Evolutionary conservation across 2,113 vertebrate genomes (phyloP), one percentile per base, ranked within the genome.

Genomic region (Pithys albifrons): DNA sequence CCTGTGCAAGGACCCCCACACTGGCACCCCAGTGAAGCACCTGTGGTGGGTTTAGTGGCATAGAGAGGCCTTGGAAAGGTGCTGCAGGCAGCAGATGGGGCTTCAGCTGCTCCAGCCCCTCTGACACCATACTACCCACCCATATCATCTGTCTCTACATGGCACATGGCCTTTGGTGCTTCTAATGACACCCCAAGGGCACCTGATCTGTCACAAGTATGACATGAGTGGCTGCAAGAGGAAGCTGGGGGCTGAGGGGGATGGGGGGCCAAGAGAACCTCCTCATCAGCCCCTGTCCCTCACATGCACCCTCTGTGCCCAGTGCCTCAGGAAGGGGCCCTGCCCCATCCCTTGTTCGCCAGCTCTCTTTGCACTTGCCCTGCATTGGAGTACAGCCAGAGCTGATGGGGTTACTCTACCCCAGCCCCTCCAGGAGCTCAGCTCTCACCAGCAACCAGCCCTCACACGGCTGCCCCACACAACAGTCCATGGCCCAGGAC

Each of bases 201-300:
- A 55, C 5, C 7, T 28, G 2, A 19, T 22, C 15, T 35, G 33
- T 29, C 35, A n/a, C 8, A 16, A 76, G 43, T 7, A 16, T 19
- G 66, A 28, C 4, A 6, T 7, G 13, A 9, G 8, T 0, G 4
- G 29, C 29, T 35, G 25, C 0, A 0, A 62, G n/a, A 39, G 20
- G 20, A 24, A 67, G 31, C 20, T 23, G 8, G 22, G 16, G n/a
- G n/a, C 31, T 69, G 41, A 22, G 39, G 39, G 23, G 61, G 16
- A 35, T 5, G 10, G 3, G 14, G 5, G 4, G 1, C 37, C 18
- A 18, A 2, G 46, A 29, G 13, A 69, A 20, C 19, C 23, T 29
- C 52, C 33, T 46, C 7, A 54, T 46, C 33, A 39, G 13, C 23
- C 46, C 19, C 12, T 14, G 11, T 41, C 14, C 16, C 41, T 57